phyloP scores from a whole-genome alignment of 2,797 vertebrate genomes.

The Squalus acanthias region DNA sequence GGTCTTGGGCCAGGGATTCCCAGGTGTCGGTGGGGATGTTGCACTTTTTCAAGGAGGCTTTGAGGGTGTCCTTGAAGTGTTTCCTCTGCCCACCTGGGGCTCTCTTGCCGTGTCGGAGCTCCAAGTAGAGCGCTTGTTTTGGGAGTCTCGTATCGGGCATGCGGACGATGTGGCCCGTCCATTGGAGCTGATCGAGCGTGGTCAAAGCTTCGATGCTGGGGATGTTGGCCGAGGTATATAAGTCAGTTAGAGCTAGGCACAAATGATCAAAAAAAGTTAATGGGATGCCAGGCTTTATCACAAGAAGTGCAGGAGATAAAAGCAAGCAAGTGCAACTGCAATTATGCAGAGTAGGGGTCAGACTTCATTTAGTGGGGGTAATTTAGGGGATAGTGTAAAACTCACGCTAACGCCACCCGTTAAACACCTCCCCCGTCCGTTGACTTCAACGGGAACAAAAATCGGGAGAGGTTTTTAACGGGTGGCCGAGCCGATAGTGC shows the following conservation, averaged over 20 bases:
- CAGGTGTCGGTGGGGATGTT: too few relatives aligned
- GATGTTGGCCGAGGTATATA: too few relatives aligned
- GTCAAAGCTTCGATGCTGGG: too few relatives aligned
- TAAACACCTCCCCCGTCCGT: not conserved
- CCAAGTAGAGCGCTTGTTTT: too few relatives aligned
- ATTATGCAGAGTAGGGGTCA: not conserved
- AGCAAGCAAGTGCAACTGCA: not conserved
- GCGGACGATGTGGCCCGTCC: too few relatives aligned
- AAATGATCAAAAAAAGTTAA: not conserved
- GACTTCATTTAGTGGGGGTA: not conserved
- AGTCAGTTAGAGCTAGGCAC: not conserved
- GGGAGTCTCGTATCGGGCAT: too few relatives aligned
- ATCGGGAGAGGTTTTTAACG: not conserved
- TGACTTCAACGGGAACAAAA: not conserved
- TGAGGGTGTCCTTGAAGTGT: too few relatives aligned
- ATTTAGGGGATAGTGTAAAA: not conserved
- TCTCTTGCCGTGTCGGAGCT: too few relatives aligned
- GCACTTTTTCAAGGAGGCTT: too few relatives aligned
- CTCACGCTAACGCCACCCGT: not conserved
- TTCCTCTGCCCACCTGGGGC: too few relatives aligned
- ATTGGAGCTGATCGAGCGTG: too few relatives aligned
- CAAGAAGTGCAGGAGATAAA: not conserved
- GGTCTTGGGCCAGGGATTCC: too few relatives aligned
- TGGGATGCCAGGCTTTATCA: not conserved
- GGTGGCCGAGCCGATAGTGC: not conserved